Conservation (phyloP, 2,888 invertebrate genomes). For the Luffia ferchaultella region DNA sequence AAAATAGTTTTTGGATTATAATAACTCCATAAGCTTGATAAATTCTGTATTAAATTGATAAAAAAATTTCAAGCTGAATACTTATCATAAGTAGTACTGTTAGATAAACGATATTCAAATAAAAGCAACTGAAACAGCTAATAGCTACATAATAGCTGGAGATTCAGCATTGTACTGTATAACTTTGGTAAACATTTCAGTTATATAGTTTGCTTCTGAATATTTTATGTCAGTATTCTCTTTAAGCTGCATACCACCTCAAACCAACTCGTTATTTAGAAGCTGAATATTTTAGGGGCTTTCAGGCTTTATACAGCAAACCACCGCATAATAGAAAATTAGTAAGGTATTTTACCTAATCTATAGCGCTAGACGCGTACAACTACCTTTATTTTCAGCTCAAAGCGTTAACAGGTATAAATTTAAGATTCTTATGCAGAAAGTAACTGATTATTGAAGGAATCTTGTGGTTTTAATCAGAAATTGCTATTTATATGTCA, state of each 20-base stretch:
- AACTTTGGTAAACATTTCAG: slow-evolving; percentile 1
- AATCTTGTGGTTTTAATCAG: neutral
- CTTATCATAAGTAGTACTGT: slow-evolving; percentile 3
- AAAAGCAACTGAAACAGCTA: slow-evolving; percentile 5
- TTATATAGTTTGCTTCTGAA: slow-evolving; percentile 3
- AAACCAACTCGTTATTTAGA: neutral
- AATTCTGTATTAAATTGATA: slow-evolving; percentile 5
- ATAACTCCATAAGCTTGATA: slow-evolving; percentile 5
- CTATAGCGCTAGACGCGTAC: slow-evolving; percentile 5
- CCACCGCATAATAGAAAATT: no score
- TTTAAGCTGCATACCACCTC: slow-evolving; percentile 1
- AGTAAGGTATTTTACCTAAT: slow-evolving; percentile 5
- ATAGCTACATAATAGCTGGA: no score
- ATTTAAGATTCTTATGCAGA: slow-evolving; percentile 3
- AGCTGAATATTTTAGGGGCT: slow-evolving; percentile 2
- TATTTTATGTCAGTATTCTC: slow-evolving; percentile 5
- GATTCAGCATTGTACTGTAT: slow-evolving; percentile 5
- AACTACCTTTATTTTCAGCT: slow-evolving; percentile 5
- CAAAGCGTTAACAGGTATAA: slow-evolving; percentile 4
- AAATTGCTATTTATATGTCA: neutral
- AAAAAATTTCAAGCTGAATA: slow-evolving; percentile 4
- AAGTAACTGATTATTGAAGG: slow-evolving; percentile 7
- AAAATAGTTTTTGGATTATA: slow-evolving; percentile 5
- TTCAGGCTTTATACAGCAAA: no score
- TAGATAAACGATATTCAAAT: slow-evolving; percentile 6